Evolutionary conservation across 2,888 invertebrate species (phyloP), one percentile per base, ranked within the genome.

Genomic region (Ethmia dodecea): DNA sequence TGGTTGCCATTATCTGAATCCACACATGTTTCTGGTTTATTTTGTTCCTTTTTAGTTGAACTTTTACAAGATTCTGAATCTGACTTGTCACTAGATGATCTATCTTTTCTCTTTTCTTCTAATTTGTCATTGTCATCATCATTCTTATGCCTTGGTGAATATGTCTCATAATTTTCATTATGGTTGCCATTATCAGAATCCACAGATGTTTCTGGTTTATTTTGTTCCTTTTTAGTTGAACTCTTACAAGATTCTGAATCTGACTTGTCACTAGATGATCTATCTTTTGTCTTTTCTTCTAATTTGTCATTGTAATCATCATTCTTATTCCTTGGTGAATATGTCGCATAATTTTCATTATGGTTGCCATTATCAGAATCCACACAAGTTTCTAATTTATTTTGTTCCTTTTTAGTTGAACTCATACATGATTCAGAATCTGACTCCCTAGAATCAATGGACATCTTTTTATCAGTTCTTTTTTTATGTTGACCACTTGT

Each of bases 31-130:
- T 22, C n/a, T n/a, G n/a, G 22, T 22, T 5, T 22, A n/a, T n/a
- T 9, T 2, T 22, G 22, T 22, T 22, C 22, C 22, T 1, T 22
- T 22, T 8, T 3, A n/a, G 9, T 22, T 22, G 22, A 22, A 22
- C 9, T n/a, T n/a, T 22, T 22, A n/a, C n/a, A n/a, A n/a, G 22
- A n/a, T 8, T 22, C 22, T n/a, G 22, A 8, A n/a, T 22, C 22
- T n/a, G 22, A 22, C n/a, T 22, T n/a, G 8, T 8, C 8, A 20
- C 9, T 9, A 22, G 22, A 22, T n/a, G n/a, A n/a, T 22, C 13
- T 28, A n/a, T 11, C 22, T 44, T 29, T 31, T 37, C 25, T 34
- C 25, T 26, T 14, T 22, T n/a, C 16, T 31, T 33, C 31, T 15
- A n/a, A 3, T 5, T 20, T 29, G 22, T 22, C 22, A 22, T n/a